Percentiles rank a stretch among this genome's conserved stretches.
phyloP scores from a whole-genome alignment of 2,888 invertebrate species.

The Myathropa florea region DNA sequence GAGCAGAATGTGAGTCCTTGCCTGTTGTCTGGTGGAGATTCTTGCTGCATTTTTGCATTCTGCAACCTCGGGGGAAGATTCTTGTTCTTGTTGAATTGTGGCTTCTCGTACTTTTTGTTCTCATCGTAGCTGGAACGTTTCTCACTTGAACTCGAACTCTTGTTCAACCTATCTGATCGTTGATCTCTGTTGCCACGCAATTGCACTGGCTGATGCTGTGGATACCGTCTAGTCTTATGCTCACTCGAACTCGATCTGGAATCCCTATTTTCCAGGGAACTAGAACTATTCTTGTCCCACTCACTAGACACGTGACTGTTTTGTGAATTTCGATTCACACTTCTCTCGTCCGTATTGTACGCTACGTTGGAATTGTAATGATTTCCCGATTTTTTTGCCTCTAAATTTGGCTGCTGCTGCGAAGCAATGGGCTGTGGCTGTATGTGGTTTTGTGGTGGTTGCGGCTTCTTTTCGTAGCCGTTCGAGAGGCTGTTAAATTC shows the following conservation, averaged over 20 bases:
- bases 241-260: constrained; percentile 75
- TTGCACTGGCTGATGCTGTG: constrained; percentile 70
- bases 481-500: constrained; percentile 75
- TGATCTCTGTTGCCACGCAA: constrained; percentile 73
- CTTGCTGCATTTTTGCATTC: constrained; percentile 73
- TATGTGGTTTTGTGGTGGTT: constrained; percentile 48
- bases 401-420: constrained; percentile 27
- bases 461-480: constrained; percentile 38
- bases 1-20: constrained; percentile 62
- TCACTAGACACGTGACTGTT: constrained; percentile 72
- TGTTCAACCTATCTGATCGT: constrained; percentile 54
- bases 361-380: constrained; percentile 34
- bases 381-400: constrained; percentile 45
- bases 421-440: constrained; percentile 67
- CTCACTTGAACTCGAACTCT: constrained; percentile 55
- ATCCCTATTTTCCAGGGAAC: constrained; percentile 76
- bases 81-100: constrained; percentile 72
- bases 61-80: constrained; percentile 77
- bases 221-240: constrained; percentile 67
- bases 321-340: constrained; percentile 46
- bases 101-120: constrained; percentile 72
- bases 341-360: constrained; percentile 41
- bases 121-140: constrained; percentile 54
- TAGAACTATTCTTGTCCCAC: constrained; percentile 78
- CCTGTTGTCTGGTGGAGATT: constrained; percentile 72